Conservation (phyloP, 2,113 vertebrate genomes). For the Xyliphius kryptos region DNA sequence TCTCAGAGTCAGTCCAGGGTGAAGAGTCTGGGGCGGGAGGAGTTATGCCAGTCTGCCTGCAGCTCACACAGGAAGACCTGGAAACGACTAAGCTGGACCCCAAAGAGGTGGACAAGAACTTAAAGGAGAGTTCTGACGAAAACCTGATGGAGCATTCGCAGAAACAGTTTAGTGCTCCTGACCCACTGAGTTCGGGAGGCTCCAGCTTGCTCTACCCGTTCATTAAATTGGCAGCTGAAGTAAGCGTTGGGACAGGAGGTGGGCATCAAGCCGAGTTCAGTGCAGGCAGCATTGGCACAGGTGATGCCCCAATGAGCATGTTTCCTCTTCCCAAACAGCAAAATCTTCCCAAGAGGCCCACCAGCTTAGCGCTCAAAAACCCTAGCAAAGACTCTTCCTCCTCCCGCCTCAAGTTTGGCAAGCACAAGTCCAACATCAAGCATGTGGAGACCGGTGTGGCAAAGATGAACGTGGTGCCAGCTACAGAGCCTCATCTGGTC, state of each 20-base stretch:
- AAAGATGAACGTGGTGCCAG: slow-evolving; percentile 85
- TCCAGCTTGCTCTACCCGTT: slow-evolving; percentile 92
- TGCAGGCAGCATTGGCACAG: slow-evolving; percentile 60
- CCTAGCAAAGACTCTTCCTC: slow-evolving; percentile 74
- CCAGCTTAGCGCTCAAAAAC: slow-evolving; percentile 91
- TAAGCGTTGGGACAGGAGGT: slow-evolving; percentile 62
- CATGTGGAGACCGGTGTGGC: slow-evolving; percentile 91
- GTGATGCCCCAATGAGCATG: slow-evolving; percentile 72
- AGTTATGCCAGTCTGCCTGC: slow-evolving; percentile 84
- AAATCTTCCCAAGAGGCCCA: slow-evolving; percentile 95
- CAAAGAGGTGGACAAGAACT: slow-evolving; percentile 97
- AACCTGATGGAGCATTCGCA: too few relatives aligned
- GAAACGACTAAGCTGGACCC: slow-evolving; percentile 97
- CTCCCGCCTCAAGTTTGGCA: slow-evolving; percentile 86
- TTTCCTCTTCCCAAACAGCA: slow-evolving; percentile 97
- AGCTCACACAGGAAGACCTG: slow-evolving; percentile 94
- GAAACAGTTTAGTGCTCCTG: slow-evolving; percentile 95
- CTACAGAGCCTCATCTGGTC: slow-evolving; percentile 75
- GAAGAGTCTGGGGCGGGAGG: slow-evolving; percentile 69
- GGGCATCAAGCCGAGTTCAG: slow-evolving; percentile 70
- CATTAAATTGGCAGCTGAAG: slow-evolving; percentile 93
- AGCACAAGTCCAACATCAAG: slow-evolving; percentile 97
- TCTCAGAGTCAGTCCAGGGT: slow-evolving; percentile 80
- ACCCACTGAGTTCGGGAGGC: slow-evolving; percentile 87
- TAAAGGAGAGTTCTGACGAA: slow-evolving; percentile 98